Evolutionary conservation across 2,113 vertebrate genomes (phyloP).

Genomic region (Grus americana): DNA sequence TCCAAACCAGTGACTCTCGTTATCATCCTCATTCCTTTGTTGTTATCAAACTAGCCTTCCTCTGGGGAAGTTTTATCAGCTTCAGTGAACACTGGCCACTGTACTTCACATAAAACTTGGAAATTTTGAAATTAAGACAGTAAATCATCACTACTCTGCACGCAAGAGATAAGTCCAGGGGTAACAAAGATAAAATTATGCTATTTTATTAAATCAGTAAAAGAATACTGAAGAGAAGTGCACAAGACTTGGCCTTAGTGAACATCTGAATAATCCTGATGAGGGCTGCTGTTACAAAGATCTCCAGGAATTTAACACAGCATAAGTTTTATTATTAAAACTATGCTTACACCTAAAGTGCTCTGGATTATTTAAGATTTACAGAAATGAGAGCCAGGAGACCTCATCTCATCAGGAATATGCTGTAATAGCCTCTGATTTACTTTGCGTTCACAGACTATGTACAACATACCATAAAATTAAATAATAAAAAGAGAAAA

Average conservation of each 20-base stretch:
- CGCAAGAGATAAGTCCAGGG: neutral
- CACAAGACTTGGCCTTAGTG: neutral
- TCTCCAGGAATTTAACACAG: neutral
- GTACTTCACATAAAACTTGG: neutral
- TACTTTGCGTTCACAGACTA: neutral
- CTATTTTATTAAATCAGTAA: neutral
- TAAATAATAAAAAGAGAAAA: neutral
- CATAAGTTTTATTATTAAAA: neutral
- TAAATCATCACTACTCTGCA: neutral
- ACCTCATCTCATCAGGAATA: neutral
- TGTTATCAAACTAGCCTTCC: neutral
- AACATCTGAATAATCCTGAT: neutral
- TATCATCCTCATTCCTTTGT: neutral
- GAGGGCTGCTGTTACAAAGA: neutral
- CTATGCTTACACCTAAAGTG: neutral
- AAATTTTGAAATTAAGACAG: neutral
- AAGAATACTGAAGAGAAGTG: neutral
- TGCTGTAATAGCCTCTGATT: neutral
- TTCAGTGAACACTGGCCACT: neutral
- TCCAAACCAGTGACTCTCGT: neutral
- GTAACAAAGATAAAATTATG: neutral
- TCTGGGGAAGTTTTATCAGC: neutral
- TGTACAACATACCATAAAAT: neutral
- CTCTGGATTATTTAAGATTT: slow-evolving; percentile 1
- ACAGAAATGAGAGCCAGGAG: neutral